A percentile compares a stretch with the other conserved stretches of the same genome.
These are phyloP conservation scores for Lumbricus terrestris DNA, from an alignment of 2,888 invertebrate genomes.

Conservation along the genomic window DNA sequence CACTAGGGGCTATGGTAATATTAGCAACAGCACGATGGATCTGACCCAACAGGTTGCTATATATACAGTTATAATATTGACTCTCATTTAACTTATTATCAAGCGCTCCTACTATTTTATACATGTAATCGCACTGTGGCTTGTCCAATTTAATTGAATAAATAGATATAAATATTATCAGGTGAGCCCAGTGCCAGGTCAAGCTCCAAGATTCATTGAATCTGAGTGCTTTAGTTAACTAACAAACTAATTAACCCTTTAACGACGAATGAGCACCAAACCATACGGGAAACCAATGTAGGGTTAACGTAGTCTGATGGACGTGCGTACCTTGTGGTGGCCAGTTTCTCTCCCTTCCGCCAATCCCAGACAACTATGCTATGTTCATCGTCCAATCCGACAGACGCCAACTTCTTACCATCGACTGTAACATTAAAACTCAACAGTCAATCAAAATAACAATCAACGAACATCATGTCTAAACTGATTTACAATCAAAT, in stretches of 20 bases:
- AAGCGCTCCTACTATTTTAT: too few species aligned
- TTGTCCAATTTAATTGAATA: too few species aligned
- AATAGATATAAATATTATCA: too few species aligned
- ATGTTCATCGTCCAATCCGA: slow-evolving; percentile 61
- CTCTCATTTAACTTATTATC: too few species aligned
- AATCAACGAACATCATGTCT: background rate
- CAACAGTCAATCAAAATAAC: background rate
- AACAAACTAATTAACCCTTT: background rate
- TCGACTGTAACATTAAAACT: slow-evolving; percentile 49
- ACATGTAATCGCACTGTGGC: too few species aligned
- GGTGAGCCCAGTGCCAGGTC: too few species aligned
- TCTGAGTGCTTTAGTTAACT: background rate
- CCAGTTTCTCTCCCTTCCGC: slow-evolving; percentile 60
- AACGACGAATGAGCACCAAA: too few species aligned
- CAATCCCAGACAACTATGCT: slow-evolving; percentile 61
- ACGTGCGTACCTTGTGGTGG: slow-evolving; percentile 55
- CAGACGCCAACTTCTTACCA: slow-evolving; percentile 59
- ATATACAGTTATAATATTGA: too few species aligned
- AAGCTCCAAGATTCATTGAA: background rate
- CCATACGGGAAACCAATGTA: too few species aligned
- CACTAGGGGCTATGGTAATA: too few species aligned
- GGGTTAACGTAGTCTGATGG: background rate
- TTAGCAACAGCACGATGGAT: too few species aligned
- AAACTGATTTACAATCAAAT: background rate
- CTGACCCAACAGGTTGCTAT: too few species aligned